Evolutionary conservation across 2,888 invertebrate genomes (phyloP), one percentile per base, ranked within the genome.

Genomic region (Euplagia quadripunctaria): DNA sequence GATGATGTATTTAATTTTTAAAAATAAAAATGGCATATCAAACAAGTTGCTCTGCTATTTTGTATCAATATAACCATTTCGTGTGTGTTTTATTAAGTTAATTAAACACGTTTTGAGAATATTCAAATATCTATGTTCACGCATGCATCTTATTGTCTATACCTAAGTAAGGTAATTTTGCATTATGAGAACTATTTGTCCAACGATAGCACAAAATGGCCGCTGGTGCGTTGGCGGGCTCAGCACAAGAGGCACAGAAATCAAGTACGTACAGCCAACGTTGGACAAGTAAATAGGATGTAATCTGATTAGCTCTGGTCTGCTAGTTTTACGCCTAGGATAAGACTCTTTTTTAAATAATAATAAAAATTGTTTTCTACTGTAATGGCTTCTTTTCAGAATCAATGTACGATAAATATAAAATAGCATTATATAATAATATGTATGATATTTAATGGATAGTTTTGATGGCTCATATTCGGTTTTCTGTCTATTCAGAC

Each of bases 361-460:
- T 82, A 89, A 88, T 90, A 90, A 91, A 92, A 82, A 89, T 93
- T 93, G 88, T 93, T 94, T 94, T 94, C 90, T 93, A 94, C 91
- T 91, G 90, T 93, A 94, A 91, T 88, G 85, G 95, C 94, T 95
- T 94, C 91, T 93, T 95, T 94, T 93, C 91, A 88, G 88, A 51
- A 92, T 92, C 90, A 90, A 86, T 93, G 92, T 94, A 93, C 86
- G 90, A 90, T 90, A 86, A 89, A 74, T 88, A 84, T 88, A 87
- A 89, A 87, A 89, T 90, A 90, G 86, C 86, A 87, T 89, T 89
- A 87, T 82, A 84, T 78, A 74, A 31, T 73, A 65, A 74, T 91
- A 91, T 91, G 86, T 91, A 91, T 90, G 82, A 85, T 91, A 90
- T 90, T 87, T 92, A 90, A 90, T 87, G 87, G 85, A 88, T 91